Percentiles rank a stretch among this genome's conserved stretches.
Conservation (phyloP, 2,888 invertebrate genomes). For the Pyrrhosoma nymphula region DNA sequence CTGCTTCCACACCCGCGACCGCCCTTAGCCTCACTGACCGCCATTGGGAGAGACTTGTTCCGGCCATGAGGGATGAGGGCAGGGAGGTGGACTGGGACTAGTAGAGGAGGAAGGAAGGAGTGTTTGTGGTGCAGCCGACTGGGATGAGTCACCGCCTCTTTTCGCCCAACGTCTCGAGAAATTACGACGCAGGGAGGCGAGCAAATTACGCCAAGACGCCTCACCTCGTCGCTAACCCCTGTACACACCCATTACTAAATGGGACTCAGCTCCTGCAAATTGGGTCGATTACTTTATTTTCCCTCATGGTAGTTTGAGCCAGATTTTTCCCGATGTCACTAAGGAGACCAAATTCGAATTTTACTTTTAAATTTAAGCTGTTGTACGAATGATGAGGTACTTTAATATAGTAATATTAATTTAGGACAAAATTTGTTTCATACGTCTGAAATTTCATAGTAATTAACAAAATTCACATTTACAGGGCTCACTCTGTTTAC, state of each 20-base stretch:
- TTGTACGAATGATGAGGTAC: no score
- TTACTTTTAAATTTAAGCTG: no score
- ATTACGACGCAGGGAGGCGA: neutral
- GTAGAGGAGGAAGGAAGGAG: neutral
- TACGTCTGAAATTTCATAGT: no score
- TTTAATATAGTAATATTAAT: no score
- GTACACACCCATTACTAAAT: no score
- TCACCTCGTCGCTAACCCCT: neutral
- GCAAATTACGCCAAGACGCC: neutral
- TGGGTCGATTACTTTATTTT: neutral
- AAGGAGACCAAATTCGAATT: no score
- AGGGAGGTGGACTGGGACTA: neutral
- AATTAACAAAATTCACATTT: no score
- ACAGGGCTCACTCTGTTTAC: no score
- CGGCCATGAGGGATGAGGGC: neutral
- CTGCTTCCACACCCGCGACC: neutral
- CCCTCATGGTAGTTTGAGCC: neutral
- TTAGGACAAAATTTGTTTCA: no score
- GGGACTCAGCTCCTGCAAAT: neutral
- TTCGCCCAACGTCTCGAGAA: neutral
- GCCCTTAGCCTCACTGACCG: neutral
- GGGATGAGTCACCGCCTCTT: slow-evolving; percentile 10
- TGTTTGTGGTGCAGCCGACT: neutral
- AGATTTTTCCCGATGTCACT: neutral
- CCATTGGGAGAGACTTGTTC: neutral